A percentile compares a stretch with the other conserved stretches of the same genome.
Conservation (phyloP, 2,888 invertebrate species). For the Tipula vernalis region DNA sequence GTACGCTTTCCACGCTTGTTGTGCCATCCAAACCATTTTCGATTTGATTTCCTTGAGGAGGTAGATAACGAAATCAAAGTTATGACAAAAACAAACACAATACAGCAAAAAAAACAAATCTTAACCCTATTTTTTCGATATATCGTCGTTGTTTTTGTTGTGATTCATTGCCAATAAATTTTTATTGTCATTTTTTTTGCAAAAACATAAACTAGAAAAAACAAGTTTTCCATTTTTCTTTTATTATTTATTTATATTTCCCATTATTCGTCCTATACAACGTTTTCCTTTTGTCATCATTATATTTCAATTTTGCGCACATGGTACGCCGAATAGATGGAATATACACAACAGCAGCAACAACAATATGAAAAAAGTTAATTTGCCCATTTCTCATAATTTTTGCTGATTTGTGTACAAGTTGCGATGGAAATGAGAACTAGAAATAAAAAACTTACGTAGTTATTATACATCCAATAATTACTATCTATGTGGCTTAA, state of each 20-base stretch:
- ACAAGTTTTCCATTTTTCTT: not conserved
- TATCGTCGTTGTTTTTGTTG: not conserved
- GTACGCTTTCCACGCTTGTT: not conserved
- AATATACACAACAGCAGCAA: not conserved
- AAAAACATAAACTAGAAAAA: not conserved
- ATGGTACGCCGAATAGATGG: not conserved
- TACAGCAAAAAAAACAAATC: not conserved
- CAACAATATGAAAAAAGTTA: not conserved
- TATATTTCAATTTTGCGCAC: not conserved
- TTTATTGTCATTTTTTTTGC: not conserved
- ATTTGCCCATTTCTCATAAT: not conserved
- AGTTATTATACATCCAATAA: not conserved
- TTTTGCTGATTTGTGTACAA: not conserved
- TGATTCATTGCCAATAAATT: conserved; percentile 4
- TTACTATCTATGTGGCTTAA: not conserved
- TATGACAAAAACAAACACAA: not conserved
- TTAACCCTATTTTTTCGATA: not conserved
- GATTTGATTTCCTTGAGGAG: not conserved
- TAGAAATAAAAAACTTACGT: not conserved
- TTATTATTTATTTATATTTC: not conserved
- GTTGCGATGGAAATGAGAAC: not conserved
- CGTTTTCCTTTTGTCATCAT: not conserved
- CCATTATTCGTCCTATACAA: not conserved
- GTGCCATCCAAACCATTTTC: not conserved
- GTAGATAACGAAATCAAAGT: not conserved